Percentiles rank a stretch among this genome's conserved stretches.
These are phyloP conservation scores for Alosa alosa DNA, from an alignment of 2,113 vertebrate genomes.

Conservation along the genomic window DNA sequence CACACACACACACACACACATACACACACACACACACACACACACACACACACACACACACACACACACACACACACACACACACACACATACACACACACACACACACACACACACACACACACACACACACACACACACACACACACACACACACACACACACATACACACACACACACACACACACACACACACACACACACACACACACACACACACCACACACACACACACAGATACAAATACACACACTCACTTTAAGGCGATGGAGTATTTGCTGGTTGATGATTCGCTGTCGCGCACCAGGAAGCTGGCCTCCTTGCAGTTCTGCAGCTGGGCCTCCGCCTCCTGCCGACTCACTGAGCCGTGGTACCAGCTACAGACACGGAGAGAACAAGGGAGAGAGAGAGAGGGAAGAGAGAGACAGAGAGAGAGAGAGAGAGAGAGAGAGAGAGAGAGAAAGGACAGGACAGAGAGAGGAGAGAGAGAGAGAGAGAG, in stretches of 20 bases:
- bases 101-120: slow-evolving; percentile 31
- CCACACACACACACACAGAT: neutral
- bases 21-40: slow-evolving; percentile 18
- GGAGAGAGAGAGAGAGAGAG: neutral
- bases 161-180: neutral
- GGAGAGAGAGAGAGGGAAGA: slow-evolving; percentile 34
- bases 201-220: neutral
- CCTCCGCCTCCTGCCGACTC: slow-evolving; percentile 88
- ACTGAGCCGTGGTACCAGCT: slow-evolving; percentile 97
- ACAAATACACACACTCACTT: slow-evolving; percentile 77
- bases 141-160: neutral
- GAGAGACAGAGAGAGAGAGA: neutral
- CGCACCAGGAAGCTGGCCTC: slow-evolving; percentile 94
- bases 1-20: slow-evolving; percentile 26
- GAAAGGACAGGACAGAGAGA: slow-evolving; percentile 22
- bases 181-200: neutral
- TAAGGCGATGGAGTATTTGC: slow-evolving; percentile 93
- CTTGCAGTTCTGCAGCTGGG: slow-evolving; percentile 83
- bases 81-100: slow-evolving; percentile 45
- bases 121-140: slow-evolving; percentile 15
- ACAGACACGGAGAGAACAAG: slow-evolving; percentile 22
- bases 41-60: neutral
- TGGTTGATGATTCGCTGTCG: slow-evolving; percentile 89
- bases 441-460: slow-evolving; percentile 17
- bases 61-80: slow-evolving; percentile 21